Base-by-base conservation (phyloP, 1,140 invertebrate species). In the Drosophila baimaii region DNA sequence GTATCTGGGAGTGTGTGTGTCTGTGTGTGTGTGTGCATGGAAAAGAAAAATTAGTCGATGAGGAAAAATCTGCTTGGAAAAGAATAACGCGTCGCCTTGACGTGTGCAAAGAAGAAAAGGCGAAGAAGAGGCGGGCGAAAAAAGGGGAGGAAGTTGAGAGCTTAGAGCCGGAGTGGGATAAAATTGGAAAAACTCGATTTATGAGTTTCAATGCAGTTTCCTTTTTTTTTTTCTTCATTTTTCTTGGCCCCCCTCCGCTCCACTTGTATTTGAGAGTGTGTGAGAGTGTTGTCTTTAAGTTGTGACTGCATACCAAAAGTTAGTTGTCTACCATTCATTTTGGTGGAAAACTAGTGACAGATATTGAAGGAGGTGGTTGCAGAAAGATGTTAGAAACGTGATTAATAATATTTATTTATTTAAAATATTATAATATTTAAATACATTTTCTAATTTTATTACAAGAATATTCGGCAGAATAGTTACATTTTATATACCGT, bases 171-270 rank as follows among this genome's bases (percentile, higher is more conserved):
- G 15, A 23, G 54, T 71, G 44, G 47, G 65, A 68, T 73, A 74
- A 74, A 69, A 74, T 70, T 69, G 69, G 69, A 85, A 85, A 85
- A 86, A 81, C 68, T 86, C 82, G 82, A 86, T 86, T 86, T 81
- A 81, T 86, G 75, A 76, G 71, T 77, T 81, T 79, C 47, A 79
- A 74, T 85, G 61, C 74, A 81, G 77, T 78, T 70, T 81, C 68
- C 79, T 72, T 35, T 23, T 35, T 52, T 19, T 31, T 31, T 7
- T 4, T 15, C 1, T 69, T 77, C 13, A 8, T 47, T 71, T 57
- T 63, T 35, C 49, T n/a, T 44, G 25, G 3, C 29, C 49, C 17
- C 39, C 33, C 51, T 27, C 55, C 49, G n/a, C n/a, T n/a, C 66
- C 35, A 52, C 39, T 59, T 27, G n/a, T 46, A 21, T 58, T 41